Evolutionary conservation across 1,140 invertebrate genomes (phyloP), one percentile per base, ranked within the genome.

Genomic region (Tenebrio molitor): DNA sequence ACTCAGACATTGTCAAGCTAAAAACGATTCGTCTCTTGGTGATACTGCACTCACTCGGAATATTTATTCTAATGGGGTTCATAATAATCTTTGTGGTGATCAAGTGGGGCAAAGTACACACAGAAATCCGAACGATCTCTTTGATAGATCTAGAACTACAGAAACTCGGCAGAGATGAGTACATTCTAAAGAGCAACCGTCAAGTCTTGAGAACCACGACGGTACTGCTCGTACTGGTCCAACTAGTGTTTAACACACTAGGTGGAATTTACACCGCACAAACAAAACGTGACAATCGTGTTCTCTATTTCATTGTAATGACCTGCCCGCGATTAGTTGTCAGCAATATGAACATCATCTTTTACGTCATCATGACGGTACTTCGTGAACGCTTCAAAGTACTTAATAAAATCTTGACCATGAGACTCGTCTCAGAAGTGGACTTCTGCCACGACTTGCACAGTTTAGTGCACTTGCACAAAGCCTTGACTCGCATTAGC

Each of bases 401-500:
- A 6, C 46, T 66, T 14, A 72, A 72, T 42, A 8, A 6, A 1
- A 34, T 29, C 14, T 1, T n/a, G n/a, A n/a, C n/a, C n/a, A n/a
- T n/a, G n/a, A n/a, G n/a, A n/a, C n/a, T n/a, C n/a, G n/a, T n/a
- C n/a, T n/a, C n/a, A n/a, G n/a, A n/a, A n/a, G n/a, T n/a, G n/a
- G 0, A 1, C 3, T 63, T 71, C 21, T 23, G 23, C 17, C 1
- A 19, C 19, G 5, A 17, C 8, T 8, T 71, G 5, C 12, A 63
- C 15, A 23, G 12, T 19, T 33, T 71, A 8, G 29, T 71, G 2
- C 10, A 12, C 8, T 19, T 71, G 50, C 69, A 71, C 19, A 8
- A 41, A 63, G 5, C 1, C 4, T 19, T 41, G 12, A 15, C 19
- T 12, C 34, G 63, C 0, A 36, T 71, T 17, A 25, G 7, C 7